These are phyloP conservation scores for Crambe crambe DNA, from an alignment of 37 sponge, comb jelly and placozoan species.

Conservation along the genomic window DNA sequence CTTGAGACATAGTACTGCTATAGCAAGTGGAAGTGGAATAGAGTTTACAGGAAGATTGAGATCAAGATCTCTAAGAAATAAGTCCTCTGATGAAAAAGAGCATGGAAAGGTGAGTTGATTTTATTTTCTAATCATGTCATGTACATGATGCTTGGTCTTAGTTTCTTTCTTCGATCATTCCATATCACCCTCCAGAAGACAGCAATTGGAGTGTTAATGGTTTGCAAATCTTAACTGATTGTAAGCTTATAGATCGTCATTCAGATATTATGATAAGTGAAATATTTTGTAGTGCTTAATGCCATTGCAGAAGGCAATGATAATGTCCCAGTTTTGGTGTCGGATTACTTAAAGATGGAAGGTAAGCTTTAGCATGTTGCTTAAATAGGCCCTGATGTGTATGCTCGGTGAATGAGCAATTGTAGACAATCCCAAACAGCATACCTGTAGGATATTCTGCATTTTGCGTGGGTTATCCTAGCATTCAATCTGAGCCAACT, in stretches of 20 bases:
- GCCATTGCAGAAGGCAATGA: not conserved
- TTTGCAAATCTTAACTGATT: conserved; percentile 29
- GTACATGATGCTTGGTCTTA: not conserved
- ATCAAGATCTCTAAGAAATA: not conserved
- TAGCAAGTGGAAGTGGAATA: not conserved
- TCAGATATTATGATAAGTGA: no score
- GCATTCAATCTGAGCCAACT: no score
- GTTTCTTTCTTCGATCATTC: conserved; percentile 55
- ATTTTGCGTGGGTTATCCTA: no score
- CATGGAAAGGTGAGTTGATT: not conserved
- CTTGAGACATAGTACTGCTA: not conserved
- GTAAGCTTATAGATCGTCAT: conserved; percentile 1
- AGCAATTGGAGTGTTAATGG: conserved; percentile 11
- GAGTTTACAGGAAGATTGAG: not conserved
- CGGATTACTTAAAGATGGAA: not conserved
- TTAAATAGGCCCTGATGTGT: no score
- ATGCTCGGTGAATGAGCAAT: no score
- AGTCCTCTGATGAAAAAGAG: not conserved
- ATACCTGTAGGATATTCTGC: no score
- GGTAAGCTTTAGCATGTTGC: no score
- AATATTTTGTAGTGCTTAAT: not conserved
- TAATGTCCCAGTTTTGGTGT: not conserved
- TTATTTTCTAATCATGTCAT: not conserved
- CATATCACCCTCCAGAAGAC: conserved; percentile 18
- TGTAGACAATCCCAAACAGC: no score